Base-by-base conservation (phyloP, 1,140 invertebrate species). In the Anoplolepis gracilipes region DNA sequence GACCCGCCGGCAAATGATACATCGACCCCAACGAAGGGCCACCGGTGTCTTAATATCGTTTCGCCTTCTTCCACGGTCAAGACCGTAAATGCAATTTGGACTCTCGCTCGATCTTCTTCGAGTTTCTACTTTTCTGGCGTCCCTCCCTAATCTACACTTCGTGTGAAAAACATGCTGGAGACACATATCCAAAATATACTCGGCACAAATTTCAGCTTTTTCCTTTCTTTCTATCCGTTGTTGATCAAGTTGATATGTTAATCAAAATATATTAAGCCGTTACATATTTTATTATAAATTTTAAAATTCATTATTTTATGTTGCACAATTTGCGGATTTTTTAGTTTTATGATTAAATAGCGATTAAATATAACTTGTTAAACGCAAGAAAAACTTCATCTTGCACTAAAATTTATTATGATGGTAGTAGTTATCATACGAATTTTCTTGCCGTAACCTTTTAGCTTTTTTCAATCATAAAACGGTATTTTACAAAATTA, bases 1-100 rank as follows among this genome's bases (percentile, higher is more conserved):
- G 94, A 94, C 92, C 92, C 92, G 91, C 89, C 89, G 91, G 92
- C 92, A 94, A 94, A 94, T 95, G 94, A 95, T 95, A 94, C 94
- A 95, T 95, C 93, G 93, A 93, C 91, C 88, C 81, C 69, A 88
- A 87, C 90, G 91, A 90, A 93, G 93, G 90, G 91, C 88, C 89
- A 88, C 88, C 78, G 73, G 57, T 90, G 91, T 94, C 93, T 94
- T 94, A 93, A 94, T 94, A 94, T 93, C 93, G 92, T 94, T 94
- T 93, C 92, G 89, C 92, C 91, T 93, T 94, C 84, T 87, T 89
- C 82, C 84, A 86, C 42, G 84, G 85, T 69, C 78, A 77, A 85
- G 76, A 77, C 70, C 39, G 72, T 59, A 70, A 55, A 81, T 88
- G 84, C 87, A 91, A 90, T 91, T 91, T 88, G 53, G 59, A 69